Conservation (phyloP, 64 coral and sea anemone genomes). For the Pocillopora verrucosa region DNA sequence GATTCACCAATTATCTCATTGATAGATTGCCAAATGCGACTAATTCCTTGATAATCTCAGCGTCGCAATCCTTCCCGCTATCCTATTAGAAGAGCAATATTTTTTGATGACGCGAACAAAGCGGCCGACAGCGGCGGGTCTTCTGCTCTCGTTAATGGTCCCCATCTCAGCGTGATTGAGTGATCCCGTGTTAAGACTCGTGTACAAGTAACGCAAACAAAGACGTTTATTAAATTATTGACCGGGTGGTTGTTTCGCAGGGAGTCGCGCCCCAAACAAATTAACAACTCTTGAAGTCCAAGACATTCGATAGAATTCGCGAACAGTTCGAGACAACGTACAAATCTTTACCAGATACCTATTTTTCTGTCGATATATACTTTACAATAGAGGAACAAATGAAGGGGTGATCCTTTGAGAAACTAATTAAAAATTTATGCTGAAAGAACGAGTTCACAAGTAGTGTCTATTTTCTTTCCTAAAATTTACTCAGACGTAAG, state of each 20-base stretch:
- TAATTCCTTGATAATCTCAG: constrained; percentile 92
- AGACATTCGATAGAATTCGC: constrained; percentile 9
- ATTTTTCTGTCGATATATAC: background rate
- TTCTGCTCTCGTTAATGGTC: constrained; percentile 11
- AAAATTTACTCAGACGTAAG: background rate
- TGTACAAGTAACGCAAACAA: constrained; percentile 82
- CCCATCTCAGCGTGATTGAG: background rate
- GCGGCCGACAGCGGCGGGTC: constrained; percentile 44
- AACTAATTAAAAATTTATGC: constrained; percentile 45
- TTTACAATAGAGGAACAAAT: background rate
- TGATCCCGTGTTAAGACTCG: constrained; percentile 71
- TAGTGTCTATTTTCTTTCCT: background rate
- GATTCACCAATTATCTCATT: constrained; percentile 95
- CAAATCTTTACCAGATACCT: background rate
- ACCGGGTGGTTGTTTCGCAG: constrained; percentile 55
- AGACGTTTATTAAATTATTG: constrained; percentile 90
- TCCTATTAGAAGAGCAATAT: constrained; percentile 80
- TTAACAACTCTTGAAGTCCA: constrained; percentile 35
- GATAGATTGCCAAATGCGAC: constrained; percentile 88
- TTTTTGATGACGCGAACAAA: constrained; percentile 74
- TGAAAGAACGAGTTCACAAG: background rate
- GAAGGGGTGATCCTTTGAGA: constrained; percentile 16
- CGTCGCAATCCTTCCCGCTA: constrained; percentile 64
- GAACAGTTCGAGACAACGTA: constrained; percentile 13
- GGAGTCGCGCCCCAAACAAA: constrained; percentile 52